Evolutionary conservation across 92 coral and sea anemone species (phyloP).

Genomic region (Micromussa lordhowensis): DNA sequence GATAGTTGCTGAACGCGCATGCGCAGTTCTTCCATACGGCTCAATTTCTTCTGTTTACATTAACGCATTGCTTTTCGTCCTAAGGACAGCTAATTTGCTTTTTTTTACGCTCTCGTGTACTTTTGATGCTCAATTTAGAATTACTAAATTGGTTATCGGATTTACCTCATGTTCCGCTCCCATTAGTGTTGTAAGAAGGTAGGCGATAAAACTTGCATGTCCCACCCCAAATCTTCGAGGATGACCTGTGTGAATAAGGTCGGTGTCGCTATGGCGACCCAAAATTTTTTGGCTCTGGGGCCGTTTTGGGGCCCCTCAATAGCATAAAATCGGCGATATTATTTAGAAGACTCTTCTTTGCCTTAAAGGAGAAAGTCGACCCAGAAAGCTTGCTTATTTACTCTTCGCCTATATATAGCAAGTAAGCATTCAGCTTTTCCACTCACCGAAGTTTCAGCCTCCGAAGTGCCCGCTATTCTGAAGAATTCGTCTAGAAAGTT

Average conservation of each 20-base stretch:
- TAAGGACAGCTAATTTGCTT: not conserved
- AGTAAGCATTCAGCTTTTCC: too few relatives aligned
- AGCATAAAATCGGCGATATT: not conserved
- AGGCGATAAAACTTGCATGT: not conserved
- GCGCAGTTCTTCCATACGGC: not conserved
- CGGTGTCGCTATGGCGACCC: slow-evolving; percentile 78
- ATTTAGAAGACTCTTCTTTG: not conserved
- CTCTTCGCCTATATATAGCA: too few relatives aligned
- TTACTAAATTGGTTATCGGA: not conserved
- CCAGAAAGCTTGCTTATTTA: too few relatives aligned
- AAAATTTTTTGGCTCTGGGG: slow-evolving; percentile 69
- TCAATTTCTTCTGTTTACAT: not conserved
- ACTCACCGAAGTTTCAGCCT: too few relatives aligned
- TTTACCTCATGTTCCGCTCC: not conserved
- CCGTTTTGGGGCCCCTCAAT: slow-evolving; percentile 7
- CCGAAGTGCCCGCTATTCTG: too few relatives aligned
- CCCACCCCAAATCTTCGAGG: not conserved
- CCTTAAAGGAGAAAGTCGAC: too few relatives aligned
- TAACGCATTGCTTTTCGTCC: not conserved
- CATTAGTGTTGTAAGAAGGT: not conserved
- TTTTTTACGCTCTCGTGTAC: not conserved
- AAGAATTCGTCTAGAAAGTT: too few relatives aligned
- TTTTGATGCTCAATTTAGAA: not conserved
- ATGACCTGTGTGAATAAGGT: slow-evolving; percentile 70
- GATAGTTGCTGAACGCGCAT: not conserved